phyloP scores from a whole-genome alignment of 2,113 vertebrate species.

The Callaeas wilsoni region DNA sequence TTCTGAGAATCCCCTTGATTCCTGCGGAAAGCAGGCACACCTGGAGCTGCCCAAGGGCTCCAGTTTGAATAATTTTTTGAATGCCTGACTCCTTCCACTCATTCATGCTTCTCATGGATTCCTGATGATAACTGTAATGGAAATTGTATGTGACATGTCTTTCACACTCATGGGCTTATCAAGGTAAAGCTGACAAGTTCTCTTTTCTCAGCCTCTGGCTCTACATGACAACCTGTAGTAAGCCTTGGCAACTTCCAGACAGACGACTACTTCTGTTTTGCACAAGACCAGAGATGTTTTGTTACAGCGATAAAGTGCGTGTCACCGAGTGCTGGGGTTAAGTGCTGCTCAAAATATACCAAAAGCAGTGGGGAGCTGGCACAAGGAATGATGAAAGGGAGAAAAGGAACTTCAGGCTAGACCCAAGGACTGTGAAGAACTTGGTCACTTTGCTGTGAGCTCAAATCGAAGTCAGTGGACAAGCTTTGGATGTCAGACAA shows the following conservation, averaged over 20 bases:
- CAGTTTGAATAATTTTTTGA: not conserved
- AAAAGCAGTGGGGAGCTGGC: not conserved
- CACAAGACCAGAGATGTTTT: not conserved
- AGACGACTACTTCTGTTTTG: not conserved
- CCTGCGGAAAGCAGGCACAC: not conserved
- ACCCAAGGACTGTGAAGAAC: not conserved
- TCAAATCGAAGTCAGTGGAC: not conserved
- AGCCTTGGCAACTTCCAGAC: not conserved
- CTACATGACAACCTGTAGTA: not conserved
- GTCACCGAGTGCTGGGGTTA: not conserved
- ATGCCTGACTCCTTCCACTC: not conserved
- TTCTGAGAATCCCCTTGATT: not conserved
- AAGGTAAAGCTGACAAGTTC: not conserved
- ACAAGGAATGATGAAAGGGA: not conserved
- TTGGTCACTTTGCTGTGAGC: not conserved
- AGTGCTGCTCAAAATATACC: slow-evolving; percentile 1
- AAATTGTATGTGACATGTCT: slow-evolving; percentile 48
- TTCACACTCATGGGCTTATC: slow-evolving; percentile 59
- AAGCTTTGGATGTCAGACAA: not conserved
- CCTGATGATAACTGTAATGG: slow-evolving; percentile 8
- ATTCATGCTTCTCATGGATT: not conserved
- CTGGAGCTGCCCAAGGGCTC: not conserved
- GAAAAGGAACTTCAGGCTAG: not conserved
- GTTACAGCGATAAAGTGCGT: not conserved
- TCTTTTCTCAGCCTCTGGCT: slow-evolving; percentile 16